Conservation (phyloP, 2,797 vertebrate genomes). For the Pelodytes ibericus region DNA sequence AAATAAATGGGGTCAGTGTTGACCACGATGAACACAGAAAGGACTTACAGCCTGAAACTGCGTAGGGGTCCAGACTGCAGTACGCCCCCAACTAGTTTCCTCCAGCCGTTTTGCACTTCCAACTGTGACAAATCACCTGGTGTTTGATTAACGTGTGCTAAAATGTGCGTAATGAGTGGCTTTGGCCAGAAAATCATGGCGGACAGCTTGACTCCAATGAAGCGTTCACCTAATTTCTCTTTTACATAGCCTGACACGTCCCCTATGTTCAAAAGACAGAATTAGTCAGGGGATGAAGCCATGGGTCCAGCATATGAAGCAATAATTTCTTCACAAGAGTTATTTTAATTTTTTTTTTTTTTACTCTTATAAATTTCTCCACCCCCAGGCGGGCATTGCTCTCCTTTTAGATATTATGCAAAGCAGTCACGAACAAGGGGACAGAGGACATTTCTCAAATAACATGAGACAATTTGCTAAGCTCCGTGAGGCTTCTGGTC, state of each 20-base stretch:
- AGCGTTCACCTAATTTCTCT: slow-evolving; percentile 18
- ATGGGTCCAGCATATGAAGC: slow-evolving; percentile 21
- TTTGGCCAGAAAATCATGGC: no score
- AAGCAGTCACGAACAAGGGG: slow-evolving; percentile 23
- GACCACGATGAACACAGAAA: no score
- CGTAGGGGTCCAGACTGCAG: no score
- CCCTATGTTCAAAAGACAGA: neutral
- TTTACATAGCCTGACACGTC: neutral
- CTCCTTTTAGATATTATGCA: slow-evolving; percentile 28
- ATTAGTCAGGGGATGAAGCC: neutral
- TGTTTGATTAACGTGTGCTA: no score
- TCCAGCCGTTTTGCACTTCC: no score
- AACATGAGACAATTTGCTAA: neutral
- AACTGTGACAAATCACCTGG: no score
- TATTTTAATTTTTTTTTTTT: slow-evolving; percentile 19
- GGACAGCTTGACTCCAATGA: no score
- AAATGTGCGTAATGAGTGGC: no score
- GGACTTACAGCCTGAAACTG: no score
- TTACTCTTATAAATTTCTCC: slow-evolving; percentile 25
- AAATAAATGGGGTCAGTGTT: no score
- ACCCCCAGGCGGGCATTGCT: slow-evolving; percentile 16
- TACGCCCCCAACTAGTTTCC: no score
- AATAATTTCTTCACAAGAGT: slow-evolving; percentile 12
- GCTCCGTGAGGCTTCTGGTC: neutral
- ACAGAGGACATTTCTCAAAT: neutral